Conservation (phyloP, 2,888 invertebrate species). For the Hybos culiciformis region DNA sequence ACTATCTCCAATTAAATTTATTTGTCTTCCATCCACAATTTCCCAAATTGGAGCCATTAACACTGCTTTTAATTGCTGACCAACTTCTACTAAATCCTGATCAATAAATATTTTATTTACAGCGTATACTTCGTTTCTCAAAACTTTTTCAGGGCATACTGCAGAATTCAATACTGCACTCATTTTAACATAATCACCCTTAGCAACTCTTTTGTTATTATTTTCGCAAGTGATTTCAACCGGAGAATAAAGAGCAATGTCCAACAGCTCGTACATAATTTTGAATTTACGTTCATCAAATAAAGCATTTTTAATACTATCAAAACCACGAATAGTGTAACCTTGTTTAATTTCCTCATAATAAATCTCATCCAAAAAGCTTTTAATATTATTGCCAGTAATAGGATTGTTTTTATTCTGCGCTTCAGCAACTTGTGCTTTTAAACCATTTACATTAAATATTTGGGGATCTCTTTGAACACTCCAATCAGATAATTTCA, state of each 20-base stretch:
- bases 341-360: not conserved
- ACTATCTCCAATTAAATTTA: not conserved
- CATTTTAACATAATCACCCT: not conserved
- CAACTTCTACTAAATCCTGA: not conserved
- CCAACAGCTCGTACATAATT: too few relatives aligned
- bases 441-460: not conserved
- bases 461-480: not conserved
- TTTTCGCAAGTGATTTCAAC: too few relatives aligned
- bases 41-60: constrained; percentile 9
- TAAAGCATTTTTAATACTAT: not conserved
- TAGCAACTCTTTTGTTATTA: not conserved
- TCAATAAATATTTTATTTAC: constrained; percentile 9
- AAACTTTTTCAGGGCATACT: not conserved
- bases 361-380: not conserved
- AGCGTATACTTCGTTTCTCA: constrained; percentile 3
- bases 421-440: not conserved
- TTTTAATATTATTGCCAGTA: not conserved
- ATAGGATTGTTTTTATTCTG: not conserved
- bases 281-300: not conserved
- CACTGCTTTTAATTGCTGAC: not conserved
- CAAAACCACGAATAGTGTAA: not conserved
- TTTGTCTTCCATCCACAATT: not conserved
- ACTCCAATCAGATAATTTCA: not conserved
- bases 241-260: too few relatives aligned
- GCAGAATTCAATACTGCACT: not conserved